phyloP scores from a whole-genome alignment of 1,140 invertebrate species.

The Spodoptera frugiperda region DNA sequence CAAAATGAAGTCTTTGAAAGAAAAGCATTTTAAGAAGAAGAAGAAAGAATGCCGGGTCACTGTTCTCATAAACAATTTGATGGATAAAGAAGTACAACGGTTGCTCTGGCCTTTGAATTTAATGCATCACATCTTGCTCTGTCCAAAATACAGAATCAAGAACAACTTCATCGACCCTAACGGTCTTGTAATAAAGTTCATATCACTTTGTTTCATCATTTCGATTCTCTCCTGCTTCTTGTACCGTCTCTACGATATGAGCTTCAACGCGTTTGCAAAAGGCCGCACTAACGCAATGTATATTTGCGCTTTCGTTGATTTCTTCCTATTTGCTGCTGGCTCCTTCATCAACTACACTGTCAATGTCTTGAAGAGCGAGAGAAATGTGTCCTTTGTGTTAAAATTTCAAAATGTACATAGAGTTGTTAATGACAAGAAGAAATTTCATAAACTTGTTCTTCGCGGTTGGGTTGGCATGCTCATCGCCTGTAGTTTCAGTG shows the following conservation, averaged over 20 bases:
- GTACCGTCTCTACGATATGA: background rate
- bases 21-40: background rate
- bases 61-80: background rate
- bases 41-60: background rate
- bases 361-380: background rate
- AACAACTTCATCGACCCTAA: background rate
- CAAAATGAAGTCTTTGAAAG: background rate
- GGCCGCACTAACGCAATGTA: background rate
- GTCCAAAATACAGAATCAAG: slow-evolving; percentile 11
- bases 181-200: background rate
- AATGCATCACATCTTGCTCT: background rate
- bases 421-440: background rate
- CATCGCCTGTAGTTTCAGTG: background rate
- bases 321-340: background rate
- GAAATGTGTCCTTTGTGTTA: slow-evolving; percentile 5
- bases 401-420: slow-evolving; percentile 11
- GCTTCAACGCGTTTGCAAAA: background rate
- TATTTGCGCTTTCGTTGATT: background rate
- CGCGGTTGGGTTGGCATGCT: background rate
- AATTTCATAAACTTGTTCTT: background rate
- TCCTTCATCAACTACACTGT: background rate
- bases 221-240: background rate
- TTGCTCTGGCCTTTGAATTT: slow-evolving; percentile 1
- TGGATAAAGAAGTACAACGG: background rate
- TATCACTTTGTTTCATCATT: background rate